These are phyloP conservation scores for Vanessa cardui DNA, from an alignment of 2,888 invertebrate genomes.

Conservation along the genomic window DNA sequence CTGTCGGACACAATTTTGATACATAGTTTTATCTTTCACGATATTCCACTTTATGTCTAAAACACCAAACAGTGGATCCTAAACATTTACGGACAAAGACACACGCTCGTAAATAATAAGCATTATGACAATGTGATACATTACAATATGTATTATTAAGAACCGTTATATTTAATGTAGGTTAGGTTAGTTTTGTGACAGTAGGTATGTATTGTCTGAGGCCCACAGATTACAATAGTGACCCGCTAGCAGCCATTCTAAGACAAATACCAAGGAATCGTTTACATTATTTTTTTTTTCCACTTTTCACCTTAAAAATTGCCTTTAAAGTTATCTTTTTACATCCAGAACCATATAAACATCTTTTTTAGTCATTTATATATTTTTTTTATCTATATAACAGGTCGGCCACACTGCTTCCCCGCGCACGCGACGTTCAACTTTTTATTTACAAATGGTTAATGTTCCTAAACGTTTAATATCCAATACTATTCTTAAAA, in stretches of 20 bases:
- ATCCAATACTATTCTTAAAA: conserved; percentile 84
- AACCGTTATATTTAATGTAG: conserved; percentile 81
- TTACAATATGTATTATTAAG: conserved; percentile 78
- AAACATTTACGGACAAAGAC: conserved; percentile 83
- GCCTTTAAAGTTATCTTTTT: conserved; percentile 79
- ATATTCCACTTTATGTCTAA: conserved; percentile 71
- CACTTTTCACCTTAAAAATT: conserved; percentile 72
- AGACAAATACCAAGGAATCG: conserved; percentile 80
- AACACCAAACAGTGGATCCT: conserved; percentile 80
- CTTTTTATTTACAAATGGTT: conserved; percentile 87
- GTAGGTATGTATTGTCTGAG: conserved; percentile 72
- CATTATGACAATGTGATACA: conserved; percentile 83
- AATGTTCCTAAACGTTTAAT: conserved; percentile 87
- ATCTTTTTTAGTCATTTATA: conserved; percentile 81
- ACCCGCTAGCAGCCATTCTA: conserved; percentile 74
- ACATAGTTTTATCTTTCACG: conserved; percentile 65
- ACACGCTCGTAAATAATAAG: conserved; percentile 83
- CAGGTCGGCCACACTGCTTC: conserved; percentile 62
- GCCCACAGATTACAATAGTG: conserved; percentile 82
- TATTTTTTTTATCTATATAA: conserved; percentile 82
- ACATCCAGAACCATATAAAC: conserved; percentile 84
- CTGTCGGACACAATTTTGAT: conserved; percentile 60
- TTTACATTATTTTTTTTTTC: conserved; percentile 58
- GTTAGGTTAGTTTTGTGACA: conserved; percentile 70
- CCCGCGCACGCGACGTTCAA: conserved; percentile 59